Conservation (phyloP, 2,888 invertebrate species). For the Melanophora roralis region DNA sequence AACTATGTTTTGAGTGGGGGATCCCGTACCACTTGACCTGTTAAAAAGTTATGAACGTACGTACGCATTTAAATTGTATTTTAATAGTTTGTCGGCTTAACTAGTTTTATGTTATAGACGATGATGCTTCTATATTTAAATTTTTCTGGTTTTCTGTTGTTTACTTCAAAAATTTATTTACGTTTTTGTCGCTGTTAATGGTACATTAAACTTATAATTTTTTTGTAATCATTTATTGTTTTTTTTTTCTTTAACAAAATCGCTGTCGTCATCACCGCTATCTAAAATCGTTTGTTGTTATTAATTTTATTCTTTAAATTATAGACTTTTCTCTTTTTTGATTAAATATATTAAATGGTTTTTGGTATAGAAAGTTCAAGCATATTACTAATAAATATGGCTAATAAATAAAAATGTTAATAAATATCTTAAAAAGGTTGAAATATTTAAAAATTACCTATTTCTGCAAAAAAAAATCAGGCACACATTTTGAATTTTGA, state of each 20-base stretch:
- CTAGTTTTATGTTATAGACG: not conserved
- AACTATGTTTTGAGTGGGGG: not conserved
- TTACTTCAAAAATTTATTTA: slow-evolving; percentile 1
- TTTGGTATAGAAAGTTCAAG: not conserved
- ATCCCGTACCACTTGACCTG: not conserved
- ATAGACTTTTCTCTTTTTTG: slow-evolving; percentile 20
- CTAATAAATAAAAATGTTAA: no score
- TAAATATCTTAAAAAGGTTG: no score
- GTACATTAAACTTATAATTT: not conserved
- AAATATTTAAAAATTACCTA: no score
- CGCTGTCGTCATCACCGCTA: not conserved
- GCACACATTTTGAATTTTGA: no score
- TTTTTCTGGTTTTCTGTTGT: not conserved
- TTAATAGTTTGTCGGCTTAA: not conserved
- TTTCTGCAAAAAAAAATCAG: no score
- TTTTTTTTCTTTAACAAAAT: not conserved
- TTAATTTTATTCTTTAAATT: not conserved
- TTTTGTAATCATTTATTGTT: not conserved
- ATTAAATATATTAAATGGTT: not conserved
- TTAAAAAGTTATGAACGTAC: not conserved
- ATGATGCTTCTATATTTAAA: slow-evolving; percentile 1
- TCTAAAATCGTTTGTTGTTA: slow-evolving; percentile 23
- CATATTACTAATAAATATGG: no score
- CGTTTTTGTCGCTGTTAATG: not conserved
- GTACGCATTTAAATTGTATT: slow-evolving; percentile 11